Evolutionary conservation across 2,888 invertebrate genomes (phyloP), one percentile per base, ranked within the genome.

Genomic region (Creontiades dilutus): DNA sequence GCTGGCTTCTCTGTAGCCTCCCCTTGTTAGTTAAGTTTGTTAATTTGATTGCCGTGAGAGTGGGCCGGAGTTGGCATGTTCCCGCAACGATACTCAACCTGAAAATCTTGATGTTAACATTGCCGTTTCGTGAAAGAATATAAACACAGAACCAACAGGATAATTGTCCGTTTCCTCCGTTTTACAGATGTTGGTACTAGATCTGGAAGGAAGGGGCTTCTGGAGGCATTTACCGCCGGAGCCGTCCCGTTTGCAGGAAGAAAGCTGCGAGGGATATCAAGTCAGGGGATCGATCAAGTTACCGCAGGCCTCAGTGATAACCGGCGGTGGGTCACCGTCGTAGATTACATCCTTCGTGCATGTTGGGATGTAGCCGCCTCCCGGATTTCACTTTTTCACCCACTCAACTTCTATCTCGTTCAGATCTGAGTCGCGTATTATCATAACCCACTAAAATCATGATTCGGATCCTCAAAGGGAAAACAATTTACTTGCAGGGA

Each of bases 221-320:
- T 68, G 68, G 13, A 68, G 13, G 68, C 68, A 68, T 68, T 68
- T 68, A 68, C 27, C 23, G 19, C 23, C 68, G 19, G 68, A 68
- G 23, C 68, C 68, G 68, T 68, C 68, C 78, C 47, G 37, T 78
- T 78, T 46, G 37, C 78, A 78, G 78, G 78, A 78, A 78, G 78
- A 78, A 78, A 78, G 78, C 47, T 16, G 78, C 16, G 37, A 46
- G 78, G 47, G 78, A 78, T 46, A 78, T 78, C 78, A 78, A 78
- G 78, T 78, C 78, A 46, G 47, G 14, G 68, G 78, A 78, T 78
- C 78, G 78, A 78, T 78, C 78, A 78, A 46, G 78, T 78, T 78
- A 78, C 78, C 78, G 47, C 78, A 78, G 37, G 47, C 46, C 14
- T 19, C 78, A 47, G 37, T 47, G 78, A 78, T 78, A 78, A 78